Evolutionary conservation across 2,113 vertebrate species (phyloP).

Genomic region (Hoplias malabaricus): DNA sequence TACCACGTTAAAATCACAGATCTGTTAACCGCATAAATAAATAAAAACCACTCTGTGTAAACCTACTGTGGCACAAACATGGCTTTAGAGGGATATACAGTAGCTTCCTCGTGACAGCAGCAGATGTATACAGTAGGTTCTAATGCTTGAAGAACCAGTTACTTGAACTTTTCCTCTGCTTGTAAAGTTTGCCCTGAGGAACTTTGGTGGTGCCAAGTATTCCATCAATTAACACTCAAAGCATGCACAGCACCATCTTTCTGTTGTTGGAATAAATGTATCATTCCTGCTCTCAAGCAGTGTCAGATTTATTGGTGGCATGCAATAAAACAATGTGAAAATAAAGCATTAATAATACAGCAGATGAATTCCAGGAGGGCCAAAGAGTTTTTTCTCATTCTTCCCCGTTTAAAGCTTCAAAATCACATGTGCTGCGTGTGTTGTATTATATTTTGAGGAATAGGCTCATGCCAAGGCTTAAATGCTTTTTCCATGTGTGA

Average conservation of each 20-base stretch:
- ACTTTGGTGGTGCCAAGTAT: background rate
- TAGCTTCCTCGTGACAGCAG: background rate
- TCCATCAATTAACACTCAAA: background rate
- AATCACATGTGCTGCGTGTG: constrained; percentile 7
- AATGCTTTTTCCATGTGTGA: constrained; percentile 12
- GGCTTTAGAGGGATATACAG: no score
- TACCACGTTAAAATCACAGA: no score
- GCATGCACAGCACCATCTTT: no score
- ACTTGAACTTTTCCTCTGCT: background rate
- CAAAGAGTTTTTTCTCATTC: background rate
- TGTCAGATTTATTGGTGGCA: background rate
- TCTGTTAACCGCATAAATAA: no score
- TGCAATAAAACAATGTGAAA: background rate
- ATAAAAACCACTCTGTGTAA: no score
- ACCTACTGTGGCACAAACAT: no score
- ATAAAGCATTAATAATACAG: background rate
- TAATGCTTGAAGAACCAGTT: background rate
- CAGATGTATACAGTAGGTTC: background rate
- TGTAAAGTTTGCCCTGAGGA: background rate
- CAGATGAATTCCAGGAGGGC: background rate
- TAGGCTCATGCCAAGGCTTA: constrained; percentile 6
- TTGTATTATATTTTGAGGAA: constrained; percentile 28
- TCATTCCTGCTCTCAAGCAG: background rate
- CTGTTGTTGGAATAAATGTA: background rate
- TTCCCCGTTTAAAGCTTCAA: background rate